phyloP scores from a whole-genome alignment of 2,113 vertebrate genomes.

The Columba janthina region DNA sequence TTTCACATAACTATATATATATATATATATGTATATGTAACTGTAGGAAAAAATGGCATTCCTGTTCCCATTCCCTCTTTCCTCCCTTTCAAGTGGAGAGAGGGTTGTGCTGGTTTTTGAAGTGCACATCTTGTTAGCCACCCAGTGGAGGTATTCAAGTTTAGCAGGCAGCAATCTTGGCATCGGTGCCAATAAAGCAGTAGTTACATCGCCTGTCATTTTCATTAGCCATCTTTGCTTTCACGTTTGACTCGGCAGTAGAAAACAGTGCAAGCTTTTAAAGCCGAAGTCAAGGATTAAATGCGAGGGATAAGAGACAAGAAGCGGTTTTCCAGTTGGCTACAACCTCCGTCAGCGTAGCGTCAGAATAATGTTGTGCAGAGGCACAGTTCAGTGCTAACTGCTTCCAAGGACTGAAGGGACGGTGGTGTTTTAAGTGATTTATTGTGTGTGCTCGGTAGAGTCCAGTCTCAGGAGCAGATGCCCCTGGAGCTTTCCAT shows the following conservation, averaged over 20 bases:
- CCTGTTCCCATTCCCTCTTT: not conserved
- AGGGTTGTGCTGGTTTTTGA: not conserved
- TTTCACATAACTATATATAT: not conserved
- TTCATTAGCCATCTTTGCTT: conserved; percentile 42
- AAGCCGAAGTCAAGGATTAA: not conserved
- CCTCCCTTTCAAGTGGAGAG: not conserved
- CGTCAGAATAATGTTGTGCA: not conserved
- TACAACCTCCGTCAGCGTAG: not conserved
- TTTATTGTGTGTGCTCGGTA: conserved; percentile 28
- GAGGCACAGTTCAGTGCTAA: conserved; percentile 27
- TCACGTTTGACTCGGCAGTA: not conserved
- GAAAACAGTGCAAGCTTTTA: not conserved
- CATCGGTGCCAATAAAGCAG: conserved; percentile 26
- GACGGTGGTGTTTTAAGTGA: conserved; percentile 36
- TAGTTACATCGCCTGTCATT: conserved; percentile 46
- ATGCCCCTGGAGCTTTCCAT: conserved; percentile 26
- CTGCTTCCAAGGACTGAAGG: conserved; percentile 43
- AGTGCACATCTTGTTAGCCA: conserved; percentile 50
- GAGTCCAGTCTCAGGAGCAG: conserved; percentile 19
- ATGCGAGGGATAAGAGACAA: not conserved
- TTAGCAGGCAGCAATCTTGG: conserved; percentile 58
- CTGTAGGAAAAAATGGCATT: not conserved
- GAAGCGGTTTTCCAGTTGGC: not conserved
- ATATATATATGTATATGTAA: not conserved
- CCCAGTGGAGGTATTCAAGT: conserved; percentile 61